These are phyloP conservation scores for Dioctria rufipes DNA, from an alignment of 2,888 invertebrate species.

Conservation along the genomic window DNA sequence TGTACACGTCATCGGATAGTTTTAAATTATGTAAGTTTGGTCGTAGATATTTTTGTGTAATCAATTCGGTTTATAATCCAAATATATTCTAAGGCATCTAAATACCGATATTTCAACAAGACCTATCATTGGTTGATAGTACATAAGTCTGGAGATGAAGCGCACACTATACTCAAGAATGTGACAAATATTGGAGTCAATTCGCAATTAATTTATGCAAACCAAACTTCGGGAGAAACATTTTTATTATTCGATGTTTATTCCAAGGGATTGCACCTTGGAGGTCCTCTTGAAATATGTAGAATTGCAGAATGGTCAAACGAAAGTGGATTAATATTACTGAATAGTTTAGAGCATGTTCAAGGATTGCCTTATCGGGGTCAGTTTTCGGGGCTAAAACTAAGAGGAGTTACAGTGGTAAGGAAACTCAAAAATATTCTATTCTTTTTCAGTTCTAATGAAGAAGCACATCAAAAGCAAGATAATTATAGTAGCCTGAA, in stretches of 20 bases:
- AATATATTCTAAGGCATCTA: conserved; percentile 61
- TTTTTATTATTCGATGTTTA: conserved; percentile 65
- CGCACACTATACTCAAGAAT: conserved; percentile 59
- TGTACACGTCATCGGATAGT: not conserved
- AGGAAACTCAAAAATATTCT: conserved; percentile 62
- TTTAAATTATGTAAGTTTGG: conserved; percentile 1
- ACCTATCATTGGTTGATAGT: conserved; percentile 68
- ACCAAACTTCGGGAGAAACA: conserved; percentile 43
- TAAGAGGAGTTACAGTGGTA: conserved; percentile 68
- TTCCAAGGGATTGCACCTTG: conserved; percentile 67
- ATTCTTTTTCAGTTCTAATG: conserved; percentile 58
- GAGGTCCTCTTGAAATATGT: conserved; percentile 62
- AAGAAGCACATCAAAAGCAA: no score
- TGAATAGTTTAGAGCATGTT: conserved; percentile 61
- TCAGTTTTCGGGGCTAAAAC: conserved; percentile 64
- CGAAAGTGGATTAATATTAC: conserved; percentile 55
- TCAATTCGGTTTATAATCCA: not conserved
- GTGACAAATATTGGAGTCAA: conserved; percentile 65
- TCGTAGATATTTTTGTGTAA: not conserved
- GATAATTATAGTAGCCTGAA: no score
- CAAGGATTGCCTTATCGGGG: conserved; percentile 64
- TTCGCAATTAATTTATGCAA: conserved; percentile 66
- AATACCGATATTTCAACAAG: conserved; percentile 65
- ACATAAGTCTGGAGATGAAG: conserved; percentile 60
- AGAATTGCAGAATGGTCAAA: conserved; percentile 60